Evolutionary conservation across 2,113 vertebrate genomes (phyloP).

Genomic region (Alouatta palliata): DNA sequence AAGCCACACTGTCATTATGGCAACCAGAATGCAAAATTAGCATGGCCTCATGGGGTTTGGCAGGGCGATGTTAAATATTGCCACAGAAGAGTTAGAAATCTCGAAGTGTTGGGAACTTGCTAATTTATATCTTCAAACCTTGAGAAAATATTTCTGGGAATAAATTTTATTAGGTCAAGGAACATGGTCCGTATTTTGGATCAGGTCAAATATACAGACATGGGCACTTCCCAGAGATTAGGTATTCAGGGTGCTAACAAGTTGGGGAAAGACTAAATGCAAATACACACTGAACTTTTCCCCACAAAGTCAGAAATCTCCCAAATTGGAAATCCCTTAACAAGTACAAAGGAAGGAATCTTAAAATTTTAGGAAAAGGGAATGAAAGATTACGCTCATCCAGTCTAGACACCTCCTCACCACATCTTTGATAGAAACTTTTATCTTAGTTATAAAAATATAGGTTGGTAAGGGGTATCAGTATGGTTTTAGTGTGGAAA

Average conservation of each 20-base stretch:
- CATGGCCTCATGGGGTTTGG: not conserved
- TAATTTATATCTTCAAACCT: not conserved
- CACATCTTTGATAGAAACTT: not conserved
- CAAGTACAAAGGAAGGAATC: not conserved
- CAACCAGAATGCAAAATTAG: not conserved
- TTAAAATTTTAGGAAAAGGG: not conserved
- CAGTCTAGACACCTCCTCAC: not conserved
- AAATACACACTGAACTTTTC: not conserved
- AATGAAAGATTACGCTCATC: not conserved
- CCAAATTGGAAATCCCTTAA: not conserved
- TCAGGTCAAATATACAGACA: not conserved
- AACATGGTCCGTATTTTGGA: not conserved
- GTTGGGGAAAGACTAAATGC: not conserved
- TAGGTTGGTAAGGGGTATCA: not conserved
- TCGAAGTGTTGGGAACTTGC: not conserved
- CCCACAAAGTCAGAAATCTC: not conserved
- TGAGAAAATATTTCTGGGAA: not conserved
- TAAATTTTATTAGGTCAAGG: not conserved
- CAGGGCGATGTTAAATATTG: accelerated
- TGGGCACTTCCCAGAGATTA: not conserved
- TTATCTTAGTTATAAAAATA: not conserved
- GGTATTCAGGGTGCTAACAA: not conserved
- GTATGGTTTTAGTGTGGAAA: not conserved
- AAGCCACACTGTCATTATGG: not conserved
- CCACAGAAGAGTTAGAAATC: not conserved